These are phyloP conservation scores for Portevinia maculata DNA, from an alignment of 2,888 invertebrate genomes.

Conservation along the genomic window DNA sequence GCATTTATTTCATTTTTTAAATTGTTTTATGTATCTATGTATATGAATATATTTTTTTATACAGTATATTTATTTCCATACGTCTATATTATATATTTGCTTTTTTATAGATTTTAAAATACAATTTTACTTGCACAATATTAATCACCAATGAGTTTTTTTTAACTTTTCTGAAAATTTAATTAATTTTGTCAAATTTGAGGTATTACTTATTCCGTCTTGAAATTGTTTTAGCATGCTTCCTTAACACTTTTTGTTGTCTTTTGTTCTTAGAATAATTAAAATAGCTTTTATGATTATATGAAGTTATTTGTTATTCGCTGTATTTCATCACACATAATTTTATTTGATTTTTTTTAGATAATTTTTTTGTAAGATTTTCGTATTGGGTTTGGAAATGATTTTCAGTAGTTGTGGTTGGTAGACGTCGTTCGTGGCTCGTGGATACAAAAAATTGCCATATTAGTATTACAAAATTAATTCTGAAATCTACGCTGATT, in stretches of 20 bases:
- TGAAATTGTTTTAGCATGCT: constrained; percentile 51
- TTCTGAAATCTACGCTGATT: no score
- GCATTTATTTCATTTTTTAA: constrained; percentile 29
- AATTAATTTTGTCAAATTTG: constrained; percentile 68
- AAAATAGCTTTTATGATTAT: constrained; percentile 33
- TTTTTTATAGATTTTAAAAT: constrained; percentile 59
- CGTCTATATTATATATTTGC: constrained; percentile 47
- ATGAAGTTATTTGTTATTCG: constrained; percentile 58
- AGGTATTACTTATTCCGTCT: constrained; percentile 70
- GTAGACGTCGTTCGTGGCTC: not conserved
- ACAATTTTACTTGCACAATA: constrained; percentile 65
- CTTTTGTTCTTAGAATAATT: constrained; percentile 37
- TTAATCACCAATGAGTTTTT: constrained; percentile 73
- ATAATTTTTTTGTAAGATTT: constrained; percentile 1
- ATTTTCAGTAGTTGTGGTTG: constrained; percentile 1
- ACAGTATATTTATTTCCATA: constrained; percentile 54
- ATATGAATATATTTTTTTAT: constrained; percentile 67
- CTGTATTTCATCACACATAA: constrained; percentile 70
- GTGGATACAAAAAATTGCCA: no score
- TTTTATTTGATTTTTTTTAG: constrained; percentile 40
- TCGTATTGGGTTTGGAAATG: constrained; percentile 14
- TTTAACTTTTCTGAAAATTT: constrained; percentile 40
- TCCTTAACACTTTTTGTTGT: constrained; percentile 29
- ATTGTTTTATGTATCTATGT: constrained; percentile 37
- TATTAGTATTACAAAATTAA: no score